These are phyloP conservation scores for Caerostris darwini DNA, from an alignment of 1,140 invertebrate genomes.

Conservation along the genomic window DNA sequence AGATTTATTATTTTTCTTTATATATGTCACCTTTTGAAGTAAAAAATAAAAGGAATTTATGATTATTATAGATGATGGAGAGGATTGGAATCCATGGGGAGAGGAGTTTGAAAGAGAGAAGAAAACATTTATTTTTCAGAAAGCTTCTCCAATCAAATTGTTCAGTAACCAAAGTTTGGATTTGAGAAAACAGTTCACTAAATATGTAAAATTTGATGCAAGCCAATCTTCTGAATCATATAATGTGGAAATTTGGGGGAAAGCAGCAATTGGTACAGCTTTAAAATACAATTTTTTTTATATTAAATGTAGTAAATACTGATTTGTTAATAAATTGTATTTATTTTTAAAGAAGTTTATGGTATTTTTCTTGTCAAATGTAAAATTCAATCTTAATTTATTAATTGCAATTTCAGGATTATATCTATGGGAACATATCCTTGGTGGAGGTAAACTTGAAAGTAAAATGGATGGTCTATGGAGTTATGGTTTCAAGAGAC, in stretches of 20 bases:
- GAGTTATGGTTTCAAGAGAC: conserved; percentile 82
- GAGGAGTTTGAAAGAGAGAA: conserved; percentile 82
- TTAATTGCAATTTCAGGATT: conserved; percentile 80
- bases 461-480: conserved; percentile 81
- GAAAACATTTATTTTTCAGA: background rate
- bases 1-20: no score
- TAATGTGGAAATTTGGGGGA: conserved; percentile 84
- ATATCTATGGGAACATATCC: conserved; percentile 85
- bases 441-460: conserved; percentile 82
- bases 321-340: background rate
- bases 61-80: conserved; percentile 79
- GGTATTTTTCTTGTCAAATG: background rate
- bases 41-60: no score
- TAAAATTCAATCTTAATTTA: no score
- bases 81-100: conserved; percentile 82
- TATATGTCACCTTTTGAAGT: no score
- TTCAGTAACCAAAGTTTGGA: conserved; percentile 62
- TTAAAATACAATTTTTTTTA: conserved; percentile 6
- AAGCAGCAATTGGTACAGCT: conserved; percentile 83
- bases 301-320: background rate
- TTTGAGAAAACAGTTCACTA: conserved; percentile 70
- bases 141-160: background rate
- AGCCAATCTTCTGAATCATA: conserved; percentile 63
- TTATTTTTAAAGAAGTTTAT: background rate
- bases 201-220: conserved; percentile 73